Conservation (phyloP, 2,113 vertebrate genomes). For the Speoplatyrhinus poulsoni region DNA sequence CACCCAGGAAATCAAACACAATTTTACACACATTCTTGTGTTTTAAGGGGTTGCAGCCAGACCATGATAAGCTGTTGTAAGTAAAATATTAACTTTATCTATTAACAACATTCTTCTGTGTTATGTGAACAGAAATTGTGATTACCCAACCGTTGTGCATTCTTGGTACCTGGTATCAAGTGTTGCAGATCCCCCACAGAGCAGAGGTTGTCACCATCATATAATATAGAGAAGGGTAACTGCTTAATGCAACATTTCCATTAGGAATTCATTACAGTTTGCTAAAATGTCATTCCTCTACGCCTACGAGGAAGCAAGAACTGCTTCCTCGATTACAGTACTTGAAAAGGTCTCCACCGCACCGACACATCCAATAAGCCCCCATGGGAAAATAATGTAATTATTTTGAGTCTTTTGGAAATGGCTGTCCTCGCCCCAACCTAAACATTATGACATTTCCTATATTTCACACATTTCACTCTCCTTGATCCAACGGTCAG, state of each 20-base stretch:
- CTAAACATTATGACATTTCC: conserved; percentile 16
- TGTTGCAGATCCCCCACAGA: conserved; percentile 56
- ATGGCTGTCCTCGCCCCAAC: background rate
- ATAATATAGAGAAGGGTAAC: conserved; percentile 11
- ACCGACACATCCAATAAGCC: conserved; percentile 14
- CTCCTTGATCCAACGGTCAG: conserved; percentile 22
- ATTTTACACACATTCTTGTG: background rate
- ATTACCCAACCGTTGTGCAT: conserved; percentile 60
- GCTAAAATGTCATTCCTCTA: background rate
- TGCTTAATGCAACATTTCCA: conserved; percentile 21
- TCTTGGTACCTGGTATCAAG: conserved; percentile 71
- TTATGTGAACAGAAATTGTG: background rate
- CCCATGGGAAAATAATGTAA: conserved; percentile 20
- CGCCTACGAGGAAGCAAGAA: background rate
- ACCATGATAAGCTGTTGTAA: conserved; percentile 20
- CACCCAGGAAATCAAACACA: background rate
- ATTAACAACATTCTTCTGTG: conserved; percentile 21
- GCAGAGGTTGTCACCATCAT: conserved; percentile 53
- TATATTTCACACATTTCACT: background rate
- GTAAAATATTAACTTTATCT: conserved; percentile 48
- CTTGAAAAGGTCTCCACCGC: background rate
- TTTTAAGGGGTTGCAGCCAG: background rate
- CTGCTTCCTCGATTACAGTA: conserved; percentile 12
- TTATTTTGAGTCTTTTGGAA: conserved; percentile 16
- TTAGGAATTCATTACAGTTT: conserved; percentile 20